These are phyloP conservation scores for Globicephala melas DNA, from an alignment of 2,113 vertebrate species.

Conservation along the genomic window DNA sequence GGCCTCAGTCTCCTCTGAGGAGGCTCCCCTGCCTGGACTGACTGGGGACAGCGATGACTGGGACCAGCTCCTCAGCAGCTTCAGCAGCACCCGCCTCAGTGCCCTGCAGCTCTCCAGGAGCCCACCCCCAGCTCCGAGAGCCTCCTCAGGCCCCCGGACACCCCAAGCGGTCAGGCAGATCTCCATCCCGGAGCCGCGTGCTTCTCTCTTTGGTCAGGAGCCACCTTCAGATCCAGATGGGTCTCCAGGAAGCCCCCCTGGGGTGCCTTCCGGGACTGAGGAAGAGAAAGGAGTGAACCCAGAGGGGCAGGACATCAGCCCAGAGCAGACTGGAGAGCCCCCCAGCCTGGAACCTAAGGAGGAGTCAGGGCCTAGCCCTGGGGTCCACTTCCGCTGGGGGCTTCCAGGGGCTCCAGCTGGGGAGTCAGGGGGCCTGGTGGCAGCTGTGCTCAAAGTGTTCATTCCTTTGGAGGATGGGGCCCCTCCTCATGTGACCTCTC, in stretches of 20 bases:
- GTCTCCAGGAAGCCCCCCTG: background rate
- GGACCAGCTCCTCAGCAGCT: conserved; percentile 36
- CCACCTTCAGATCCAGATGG: background rate
- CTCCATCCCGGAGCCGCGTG: background rate
- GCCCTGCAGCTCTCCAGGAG: conserved; percentile 61
- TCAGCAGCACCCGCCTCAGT: background rate
- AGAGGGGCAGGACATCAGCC: background rate
- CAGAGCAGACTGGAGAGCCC: background rate
- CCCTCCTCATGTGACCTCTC: background rate
- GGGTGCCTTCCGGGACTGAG: fast-evolving
- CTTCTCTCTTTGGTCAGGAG: background rate
- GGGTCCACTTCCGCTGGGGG: background rate
- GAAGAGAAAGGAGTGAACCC: background rate
- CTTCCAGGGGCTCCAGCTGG: background rate
- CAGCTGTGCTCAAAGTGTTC: background rate
- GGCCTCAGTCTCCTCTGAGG: background rate
- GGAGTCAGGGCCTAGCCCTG: fast-evolving
- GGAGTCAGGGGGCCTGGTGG: background rate
- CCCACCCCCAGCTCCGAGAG: background rate
- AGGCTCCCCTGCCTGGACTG: conserved; percentile 38
- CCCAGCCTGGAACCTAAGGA: fast-evolving
- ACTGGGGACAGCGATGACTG: conserved; percentile 58
- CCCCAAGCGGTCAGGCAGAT: conserved; percentile 61
- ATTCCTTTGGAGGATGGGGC: background rate
- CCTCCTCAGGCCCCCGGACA: background rate